Base-by-base conservation (phyloP, 2,113 vertebrate genomes). In the Sinocyclocheilus anophthalmus region DNA sequence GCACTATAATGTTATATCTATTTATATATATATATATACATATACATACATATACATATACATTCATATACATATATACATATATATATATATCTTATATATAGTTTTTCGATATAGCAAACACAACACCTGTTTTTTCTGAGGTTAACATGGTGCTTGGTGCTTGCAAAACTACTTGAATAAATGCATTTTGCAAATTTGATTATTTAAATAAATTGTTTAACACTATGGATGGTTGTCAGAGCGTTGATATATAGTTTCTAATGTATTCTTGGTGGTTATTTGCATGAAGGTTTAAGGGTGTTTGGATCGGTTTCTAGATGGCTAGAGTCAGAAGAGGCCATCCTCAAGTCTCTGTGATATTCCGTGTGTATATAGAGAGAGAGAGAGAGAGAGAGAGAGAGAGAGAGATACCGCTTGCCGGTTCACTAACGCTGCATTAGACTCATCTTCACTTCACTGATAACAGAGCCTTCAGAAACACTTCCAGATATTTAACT, bases 401-500 rank as follows among this genome's bases (percentile, higher is more conserved):
- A 70, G 26, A 59, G 0, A 86, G 85, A 77, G 0, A 48, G n/a
- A 7, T 13, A 70, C 10, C 37, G 42, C 42, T 50, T 18, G 55
- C 79, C 42, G 61, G 39, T 63, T 30, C n/a, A 77, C 61, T 30
- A 39, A 8, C 48, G 73, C 80, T 24, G 4, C 26, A 69, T 82
- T 82, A 24, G 16, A 70, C 50, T 83, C 67, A 72, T 73, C 48
- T 83, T 83, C 30, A 83, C 65, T 72, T 83, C 81, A 83, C 26
- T 72, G 67, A 83, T 83, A 83, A 72, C 18, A 57, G 26, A 59
- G 81, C 81, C 50, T 72, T 83, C 30, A 10, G 69, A 39, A 70
- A 73, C 48, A 57, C 67, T 37, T 72, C 48, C 67, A 73, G 69
- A 73, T 57, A 83, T 73, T 73, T 24, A n/a, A 39, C 67, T 59